Evolutionary conservation across 2,888 invertebrate species (phyloP).

Genomic region (Drosophila falleni): DNA sequence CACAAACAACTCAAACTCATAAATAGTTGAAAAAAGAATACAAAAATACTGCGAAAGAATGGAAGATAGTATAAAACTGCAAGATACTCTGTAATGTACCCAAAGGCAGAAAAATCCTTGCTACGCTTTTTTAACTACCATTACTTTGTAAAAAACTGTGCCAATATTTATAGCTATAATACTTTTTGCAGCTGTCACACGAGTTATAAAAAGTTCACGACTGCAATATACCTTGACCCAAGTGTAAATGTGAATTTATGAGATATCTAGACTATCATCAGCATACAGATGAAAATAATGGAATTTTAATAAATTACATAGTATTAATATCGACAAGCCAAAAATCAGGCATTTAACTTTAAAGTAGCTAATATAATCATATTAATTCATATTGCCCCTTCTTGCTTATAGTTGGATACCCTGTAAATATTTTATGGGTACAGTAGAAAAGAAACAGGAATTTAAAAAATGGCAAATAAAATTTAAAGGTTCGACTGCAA

Average conservation of each 20-base stretch:
- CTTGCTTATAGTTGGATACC: too few species aligned
- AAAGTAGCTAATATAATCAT: too few species aligned
- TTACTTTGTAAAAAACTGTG: neutral
- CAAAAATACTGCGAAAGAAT: conserved; percentile 20
- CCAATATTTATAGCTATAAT: neutral
- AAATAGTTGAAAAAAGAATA: conserved; percentile 59
- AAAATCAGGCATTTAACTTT: too few species aligned
- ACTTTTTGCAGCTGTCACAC: neutral
- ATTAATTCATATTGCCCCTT: too few species aligned
- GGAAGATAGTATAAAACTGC: neutral
- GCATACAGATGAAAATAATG: too few species aligned
- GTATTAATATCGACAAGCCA: too few species aligned
- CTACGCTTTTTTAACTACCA: neutral
- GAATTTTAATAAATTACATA: too few species aligned
- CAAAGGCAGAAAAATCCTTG: neutral
- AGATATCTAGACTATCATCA: neutral
- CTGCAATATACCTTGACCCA: neutral
- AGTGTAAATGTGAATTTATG: neutral
- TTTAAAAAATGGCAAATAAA: too few species aligned
- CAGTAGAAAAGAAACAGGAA: too few species aligned
- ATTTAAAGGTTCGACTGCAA: neutral
- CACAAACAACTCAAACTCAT: conserved; percentile 62
- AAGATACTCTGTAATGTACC: neutral
- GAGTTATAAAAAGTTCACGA: neutral
- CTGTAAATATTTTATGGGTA: too few species aligned